phyloP scores from a whole-genome alignment of 2,888 invertebrate species.

The Notocelia uddmanniana region DNA sequence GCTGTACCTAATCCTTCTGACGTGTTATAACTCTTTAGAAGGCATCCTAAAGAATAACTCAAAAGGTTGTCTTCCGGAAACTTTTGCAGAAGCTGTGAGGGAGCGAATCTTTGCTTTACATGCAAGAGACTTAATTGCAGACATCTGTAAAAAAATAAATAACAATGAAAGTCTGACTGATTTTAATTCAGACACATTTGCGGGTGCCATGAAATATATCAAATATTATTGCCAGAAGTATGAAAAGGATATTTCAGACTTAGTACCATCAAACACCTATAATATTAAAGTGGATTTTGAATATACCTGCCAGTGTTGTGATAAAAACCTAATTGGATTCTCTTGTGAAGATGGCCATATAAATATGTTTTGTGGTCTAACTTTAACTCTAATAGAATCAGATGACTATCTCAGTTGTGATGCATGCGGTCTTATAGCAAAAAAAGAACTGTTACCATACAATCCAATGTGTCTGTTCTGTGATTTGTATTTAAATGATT shows the following conservation, averaged over 20 bases:
- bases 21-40: slow-evolving; percentile 58
- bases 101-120: slow-evolving; percentile 66
- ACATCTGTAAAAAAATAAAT: slow-evolving; percentile 54
- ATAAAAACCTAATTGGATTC: slow-evolving; percentile 63
- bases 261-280: slow-evolving; percentile 54
- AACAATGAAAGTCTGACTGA: slow-evolving; percentile 50
- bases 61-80: slow-evolving; percentile 60
- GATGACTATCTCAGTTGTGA: slow-evolving; percentile 69
- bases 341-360: slow-evolving; percentile 66
- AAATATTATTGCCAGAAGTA: slow-evolving; percentile 65
- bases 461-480: slow-evolving; percentile 72
- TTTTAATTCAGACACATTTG: slow-evolving; percentile 60
- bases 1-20: slow-evolving; percentile 66
- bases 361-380: slow-evolving; percentile 72
- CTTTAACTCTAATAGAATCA: slow-evolving; percentile 69
- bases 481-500: slow-evolving; percentile 62
- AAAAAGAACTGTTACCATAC: slow-evolving; percentile 58
- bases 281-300: slow-evolving; percentile 50
- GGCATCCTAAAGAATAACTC: slow-evolving; percentile 54
- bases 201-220: slow-evolving; percentile 64
- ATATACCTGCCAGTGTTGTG: slow-evolving; percentile 72
- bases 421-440: slow-evolving; percentile 64
- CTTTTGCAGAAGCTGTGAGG: slow-evolving; percentile 61
- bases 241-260: slow-evolving; percentile 52
- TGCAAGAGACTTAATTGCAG: slow-evolving; percentile 59